These are phyloP conservation scores for Choreutis nemorana DNA, from an alignment of 2,888 invertebrate genomes.

Conservation along the genomic window DNA sequence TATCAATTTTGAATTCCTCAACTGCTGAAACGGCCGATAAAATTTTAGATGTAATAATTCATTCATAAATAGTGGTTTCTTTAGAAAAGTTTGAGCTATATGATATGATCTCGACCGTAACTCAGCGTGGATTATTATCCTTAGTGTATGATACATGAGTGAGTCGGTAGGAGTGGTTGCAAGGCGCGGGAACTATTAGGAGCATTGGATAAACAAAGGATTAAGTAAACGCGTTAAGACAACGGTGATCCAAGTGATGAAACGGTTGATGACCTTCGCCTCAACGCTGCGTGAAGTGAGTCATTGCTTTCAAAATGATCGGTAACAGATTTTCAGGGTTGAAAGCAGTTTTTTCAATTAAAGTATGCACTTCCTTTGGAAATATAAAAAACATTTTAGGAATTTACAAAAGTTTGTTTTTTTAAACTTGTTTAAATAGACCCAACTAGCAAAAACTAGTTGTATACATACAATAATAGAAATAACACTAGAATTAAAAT, in stretches of 20 bases:
- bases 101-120: conserved; percentile 34
- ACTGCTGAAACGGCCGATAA: too few species aligned
- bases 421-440: too few species aligned
- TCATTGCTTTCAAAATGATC: too few species aligned
- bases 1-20: too few species aligned
- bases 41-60: conserved; percentile 22
- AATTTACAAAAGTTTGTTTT: too few species aligned
- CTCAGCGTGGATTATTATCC: conserved; percentile 56
- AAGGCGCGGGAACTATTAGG: conserved; percentile 53
- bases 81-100: conserved; percentile 31
- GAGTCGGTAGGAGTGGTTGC: conserved; percentile 41
- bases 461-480: too few species aligned
- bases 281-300: conserved; percentile 11
- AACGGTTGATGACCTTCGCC: conserved; percentile 58
- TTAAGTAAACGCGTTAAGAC: conserved; percentile 60
- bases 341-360: too few species aligned
- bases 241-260: conserved; percentile 59
- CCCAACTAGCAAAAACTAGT: too few species aligned
- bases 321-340: too few species aligned
- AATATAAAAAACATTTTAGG: too few species aligned
- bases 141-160: conserved; percentile 57
- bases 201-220: conserved; percentile 61
- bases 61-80: conserved; percentile 22
- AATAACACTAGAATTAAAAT: too few species aligned
- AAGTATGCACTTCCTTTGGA: too few species aligned